A percentile compares a stretch with the other conserved stretches of the same genome.
These are phyloP conservation scores for Prosopocoilus inquinatus DNA, from an alignment of 2,888 invertebrate species.

Conservation along the genomic window DNA sequence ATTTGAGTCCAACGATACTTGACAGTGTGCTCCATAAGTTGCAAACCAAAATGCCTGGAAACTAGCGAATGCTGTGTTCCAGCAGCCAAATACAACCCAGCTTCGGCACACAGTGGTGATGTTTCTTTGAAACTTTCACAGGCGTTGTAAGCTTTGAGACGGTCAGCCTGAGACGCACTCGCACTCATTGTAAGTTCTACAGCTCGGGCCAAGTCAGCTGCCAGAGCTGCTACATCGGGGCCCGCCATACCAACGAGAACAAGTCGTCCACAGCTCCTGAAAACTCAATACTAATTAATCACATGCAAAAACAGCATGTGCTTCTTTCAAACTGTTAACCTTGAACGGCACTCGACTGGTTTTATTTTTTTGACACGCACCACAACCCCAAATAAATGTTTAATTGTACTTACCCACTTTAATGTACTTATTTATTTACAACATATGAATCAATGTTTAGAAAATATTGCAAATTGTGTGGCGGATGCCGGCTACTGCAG, in stretches of 20 bases:
- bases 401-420: constrained; percentile 14
- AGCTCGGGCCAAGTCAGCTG: constrained; percentile 76
- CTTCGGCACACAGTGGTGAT: constrained; percentile 85
- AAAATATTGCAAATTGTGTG: constrained; percentile 16
- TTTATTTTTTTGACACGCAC: no score
- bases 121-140: constrained; percentile 83
- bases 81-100: constrained; percentile 77
- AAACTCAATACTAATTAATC: constrained; percentile 9
- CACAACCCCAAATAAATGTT: not conserved
- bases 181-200: constrained; percentile 82
- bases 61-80: constrained; percentile 72
- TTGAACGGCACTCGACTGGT: no score
- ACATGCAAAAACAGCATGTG: constrained; percentile 9
- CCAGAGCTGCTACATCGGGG: constrained; percentile 66
- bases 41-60: constrained; percentile 87
- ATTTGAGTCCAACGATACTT: constrained; percentile 92
- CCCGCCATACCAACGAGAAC: constrained; percentile 48
- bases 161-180: constrained; percentile 70
- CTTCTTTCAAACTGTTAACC: not conserved
- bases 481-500: constrained; percentile 32
- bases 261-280: constrained; percentile 18
- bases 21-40: constrained; percentile 89
- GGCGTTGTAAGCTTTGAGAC: constrained; percentile 80
- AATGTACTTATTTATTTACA: constrained; percentile 19
- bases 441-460: constrained; percentile 21